Base-by-base conservation (phyloP, 2,888 invertebrate species). In the Hemicrepidius hirtus region DNA sequence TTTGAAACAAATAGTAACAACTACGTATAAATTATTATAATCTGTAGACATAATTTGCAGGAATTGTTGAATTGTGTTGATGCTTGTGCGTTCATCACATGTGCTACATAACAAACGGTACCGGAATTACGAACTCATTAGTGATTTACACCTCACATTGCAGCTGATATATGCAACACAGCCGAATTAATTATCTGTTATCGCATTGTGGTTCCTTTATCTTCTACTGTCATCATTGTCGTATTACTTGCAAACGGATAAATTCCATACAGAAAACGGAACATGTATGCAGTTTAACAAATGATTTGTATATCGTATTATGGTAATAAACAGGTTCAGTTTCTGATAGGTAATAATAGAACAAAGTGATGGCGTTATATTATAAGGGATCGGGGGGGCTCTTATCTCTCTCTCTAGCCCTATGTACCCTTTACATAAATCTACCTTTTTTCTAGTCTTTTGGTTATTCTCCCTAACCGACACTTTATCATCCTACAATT, bases 81-180 rank as follows among this genome's bases (percentile, higher is more conserved):
- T 50, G 68, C 50, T 46, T 44, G 41, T 46, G 28, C 53, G 57
- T 68, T 63, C 72, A 50, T 73, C 68, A 74, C 74, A 76, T 63
- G 68, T 69, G 74, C 37, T 74, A 71, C 75, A 76, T 75, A 77
- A 78, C 75, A 75, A 78, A 76, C 75, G 73, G 68, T 46, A 37
- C 71, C 53, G 69, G 60, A 73, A 76, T 76, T 76, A 73, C 75
- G 68, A 68, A 64, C 75, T 75, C 71, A 70, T 68, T 68, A 73
- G 75, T 76, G 76, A 78, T 77, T 77, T 77, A 77, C 76, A 76
- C 75, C 73, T 75, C 75, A 59, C 69, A 67, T 62, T 76, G 75
- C 74, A 75, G 71, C 75, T 76, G 76, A 77, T 77, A 73, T 76
- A 76, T 76, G 70, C 72, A 75, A 66, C 71, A 64, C 60, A 62